Percentiles rank a stretch among this genome's conserved stretches.
Conservation (phyloP, 2,797 vertebrate genomes). For the Prunella strophiata region DNA sequence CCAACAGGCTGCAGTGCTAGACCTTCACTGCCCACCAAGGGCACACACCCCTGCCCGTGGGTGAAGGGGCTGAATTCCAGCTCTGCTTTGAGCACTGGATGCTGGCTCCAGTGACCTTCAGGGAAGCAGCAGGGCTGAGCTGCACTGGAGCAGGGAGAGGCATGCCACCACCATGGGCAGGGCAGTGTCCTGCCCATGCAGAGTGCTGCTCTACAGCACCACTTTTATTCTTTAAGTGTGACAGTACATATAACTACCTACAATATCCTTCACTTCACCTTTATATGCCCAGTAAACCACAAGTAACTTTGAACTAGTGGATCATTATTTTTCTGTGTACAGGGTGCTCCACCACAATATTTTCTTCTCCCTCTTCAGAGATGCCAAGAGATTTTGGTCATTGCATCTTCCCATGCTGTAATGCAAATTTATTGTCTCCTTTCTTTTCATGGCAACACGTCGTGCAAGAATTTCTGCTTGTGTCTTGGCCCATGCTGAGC, state of each 20-base stretch:
- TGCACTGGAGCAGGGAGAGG: background rate
- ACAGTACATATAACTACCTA: background rate
- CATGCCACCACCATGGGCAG: background rate
- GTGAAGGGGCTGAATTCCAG: background rate
- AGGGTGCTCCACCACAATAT: background rate
- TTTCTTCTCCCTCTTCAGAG: background rate
- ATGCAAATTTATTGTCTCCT: background rate
- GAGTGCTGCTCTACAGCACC: background rate
- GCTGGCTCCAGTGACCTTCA: accelerated
- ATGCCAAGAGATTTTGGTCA: background rate
- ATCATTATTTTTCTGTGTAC: background rate
- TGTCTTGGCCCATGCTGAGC: conserved; percentile 23
- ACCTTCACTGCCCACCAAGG: accelerated
- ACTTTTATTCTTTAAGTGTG: background rate
- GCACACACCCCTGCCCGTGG: accelerated
- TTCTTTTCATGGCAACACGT: background rate
- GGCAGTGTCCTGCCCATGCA: background rate
- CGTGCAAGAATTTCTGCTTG: background rate
- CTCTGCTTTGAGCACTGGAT: background rate
- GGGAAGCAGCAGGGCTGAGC: background rate
- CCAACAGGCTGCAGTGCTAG: background rate
- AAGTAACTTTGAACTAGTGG: background rate
- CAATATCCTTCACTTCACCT: background rate
- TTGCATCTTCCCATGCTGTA: background rate
- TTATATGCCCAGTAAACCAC: background rate